phyloP scores from a whole-genome alignment of 1,140 invertebrate species.

The Bombyx mandarina region DNA sequence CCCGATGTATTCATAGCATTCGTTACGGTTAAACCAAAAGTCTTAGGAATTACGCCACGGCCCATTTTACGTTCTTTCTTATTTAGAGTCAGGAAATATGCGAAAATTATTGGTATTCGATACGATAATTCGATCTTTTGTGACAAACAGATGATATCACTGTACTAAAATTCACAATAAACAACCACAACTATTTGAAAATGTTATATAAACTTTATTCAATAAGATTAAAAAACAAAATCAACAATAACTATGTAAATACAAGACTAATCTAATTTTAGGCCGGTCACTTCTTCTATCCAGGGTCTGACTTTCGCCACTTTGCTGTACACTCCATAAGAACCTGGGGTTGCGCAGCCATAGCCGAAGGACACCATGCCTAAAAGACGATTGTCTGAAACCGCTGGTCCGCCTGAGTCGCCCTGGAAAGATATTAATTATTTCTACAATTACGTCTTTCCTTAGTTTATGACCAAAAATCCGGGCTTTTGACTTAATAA shows the following conservation, averaged over 20 bases:
- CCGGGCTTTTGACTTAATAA: too few relatives aligned
- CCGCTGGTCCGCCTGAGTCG: conserved; percentile 67
- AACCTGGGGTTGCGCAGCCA: conserved; percentile 71
- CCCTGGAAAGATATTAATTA: conserved; percentile 30
- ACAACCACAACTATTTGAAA: not conserved
- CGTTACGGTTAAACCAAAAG: too few relatives aligned
- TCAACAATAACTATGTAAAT: conserved; percentile 4
- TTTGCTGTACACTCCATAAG: conserved; percentile 76
- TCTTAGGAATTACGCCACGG: too few relatives aligned
- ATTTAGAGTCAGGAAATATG: too few relatives aligned
- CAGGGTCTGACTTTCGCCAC: conserved; percentile 67
- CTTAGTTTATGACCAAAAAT: too few relatives aligned
- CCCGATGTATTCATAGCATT: too few relatives aligned
- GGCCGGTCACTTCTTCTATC: conserved; percentile 51
- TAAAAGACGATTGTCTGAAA: conserved; percentile 55
- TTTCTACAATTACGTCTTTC: not conserved
- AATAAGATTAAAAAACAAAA: too few relatives aligned
- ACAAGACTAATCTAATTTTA: conserved; percentile 32
- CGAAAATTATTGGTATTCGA: too few relatives aligned
- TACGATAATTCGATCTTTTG: too few relatives aligned
- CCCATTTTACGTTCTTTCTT: too few relatives aligned
- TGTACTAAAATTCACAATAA: not conserved
- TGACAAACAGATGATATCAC: too few relatives aligned
- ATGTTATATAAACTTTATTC: not conserved
- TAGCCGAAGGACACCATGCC: conserved; percentile 75